Base-by-base conservation (phyloP, 2,888 invertebrate genomes). In the Cremastobaeus sp. region DNA sequence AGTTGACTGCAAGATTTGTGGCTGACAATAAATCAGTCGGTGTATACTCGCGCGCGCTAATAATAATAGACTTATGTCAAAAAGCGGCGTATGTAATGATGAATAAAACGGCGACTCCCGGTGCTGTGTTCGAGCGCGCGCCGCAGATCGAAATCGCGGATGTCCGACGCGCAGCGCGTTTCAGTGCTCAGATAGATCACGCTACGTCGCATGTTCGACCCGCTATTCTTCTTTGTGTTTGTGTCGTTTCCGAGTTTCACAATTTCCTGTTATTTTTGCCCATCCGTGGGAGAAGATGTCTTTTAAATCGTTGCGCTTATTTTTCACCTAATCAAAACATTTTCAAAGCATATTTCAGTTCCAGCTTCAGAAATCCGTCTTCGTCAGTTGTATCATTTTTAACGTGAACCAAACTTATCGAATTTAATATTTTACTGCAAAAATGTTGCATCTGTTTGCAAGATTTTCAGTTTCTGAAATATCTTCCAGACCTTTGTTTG, bases 201-300 rank as follows among this genome's bases (percentile, higher is more conserved):
- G 72, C 72, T 37, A 73, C 62, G 62, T 73, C 55, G 66, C 73
- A 73, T 73, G 66, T 73, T 43, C 48, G 47, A 25, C 20, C 2
- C 14, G 35, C 18, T 37, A 28, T 52, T 34, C 47, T 9, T n/a
- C 60, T 47, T 60, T 52, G 48, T 50, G 37, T 47, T 3, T 25
- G 8, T 25, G 4, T 8, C 25, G 25, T 25, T 60, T 72, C 66
- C 57, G 54, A 55, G 68, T 68, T 68, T 73, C 66, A 68, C 62
- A 57, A 68, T 64, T 74, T 74, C 73, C 68, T 74, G 73, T 69
- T 74, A 60, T 74, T 64, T 59, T 50, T 47, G 68, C 39, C 20
- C 68, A 39, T 20, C 55, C 45, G 41, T 48, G 41, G 32, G 39
- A 59, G 39, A 50, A 39, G 37, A 25, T 34, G 54, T 62, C 47